Base-by-base conservation (phyloP, 2,113 vertebrate species). In the Nycticebus coucang region DNA sequence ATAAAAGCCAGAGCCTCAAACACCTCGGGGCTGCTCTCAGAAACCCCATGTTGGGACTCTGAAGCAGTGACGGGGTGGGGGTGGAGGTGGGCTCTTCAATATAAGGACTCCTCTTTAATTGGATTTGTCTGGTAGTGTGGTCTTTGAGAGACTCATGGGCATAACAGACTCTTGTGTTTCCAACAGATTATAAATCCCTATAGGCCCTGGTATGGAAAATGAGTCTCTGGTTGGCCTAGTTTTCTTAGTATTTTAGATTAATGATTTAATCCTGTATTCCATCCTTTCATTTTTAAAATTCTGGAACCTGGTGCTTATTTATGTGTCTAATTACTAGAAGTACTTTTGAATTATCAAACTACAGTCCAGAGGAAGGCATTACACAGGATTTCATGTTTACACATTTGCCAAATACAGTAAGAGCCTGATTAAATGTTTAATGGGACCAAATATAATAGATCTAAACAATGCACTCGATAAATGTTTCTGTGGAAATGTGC, bases 321-420 rank as follows among this genome's bases (percentile, higher is more conserved):
- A 86, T 68, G 55, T 26, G 37, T 57, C 59, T 77, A 50, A 86
- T 45, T 59, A 41, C 75, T 33, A 72, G 60, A 82, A 72, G 68
- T 82, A 30, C 79, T 82, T 94, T 72, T 57, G 62, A 89, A 95
- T 55, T 81, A 21, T 66, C 24, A 53, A 28, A n/a, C 71, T 28
- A 57, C 57, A 83, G 62, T 80, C 24, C 1, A 83, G 66, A 88
- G 37, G 14, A 88, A 69, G 6, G 66, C 45, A 50, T 89, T 45
- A 50, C 66, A 88, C 77, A 81, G 55, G 30, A 53, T 79, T 86
- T 82, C 79, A 85, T 96, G 75, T 92, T 77, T 81, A 72, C 26
- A 84, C n/a, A 68, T 92, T 86, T 71, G 17, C 60, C 57, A 85
- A 88, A 71, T 74, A 60, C 12, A 14, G 75, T 88, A 71, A 41